phyloP scores from a whole-genome alignment of 2,113 vertebrate genomes.

The Platysteira castanea region DNA sequence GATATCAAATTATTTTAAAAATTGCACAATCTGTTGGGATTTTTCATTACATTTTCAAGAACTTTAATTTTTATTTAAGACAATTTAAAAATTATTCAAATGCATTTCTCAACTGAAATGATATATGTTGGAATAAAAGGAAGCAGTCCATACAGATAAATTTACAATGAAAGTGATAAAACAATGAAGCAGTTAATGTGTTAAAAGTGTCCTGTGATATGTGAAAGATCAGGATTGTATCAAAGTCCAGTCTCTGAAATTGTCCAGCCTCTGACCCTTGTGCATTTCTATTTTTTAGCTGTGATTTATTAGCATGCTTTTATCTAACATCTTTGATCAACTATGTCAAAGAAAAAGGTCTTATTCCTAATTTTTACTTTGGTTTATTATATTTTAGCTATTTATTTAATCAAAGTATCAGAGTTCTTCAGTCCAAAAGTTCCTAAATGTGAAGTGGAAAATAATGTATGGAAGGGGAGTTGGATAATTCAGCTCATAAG shows the following conservation, averaged over 20 bases:
- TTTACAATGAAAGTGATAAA: background rate
- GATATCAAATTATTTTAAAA: background rate
- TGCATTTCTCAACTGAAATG: background rate
- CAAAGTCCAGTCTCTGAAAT: background rate
- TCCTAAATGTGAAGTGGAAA: background rate
- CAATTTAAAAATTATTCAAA: background rate
- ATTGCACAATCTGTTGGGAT: fast-evolving
- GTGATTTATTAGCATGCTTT: background rate
- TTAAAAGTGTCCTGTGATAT: background rate
- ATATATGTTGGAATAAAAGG: background rate
- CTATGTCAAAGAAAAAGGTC: background rate
- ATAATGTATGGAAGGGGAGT: background rate
- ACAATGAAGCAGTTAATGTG: background rate
- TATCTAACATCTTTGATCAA: background rate
- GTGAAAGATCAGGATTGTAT: background rate
- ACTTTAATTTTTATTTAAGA: background rate
- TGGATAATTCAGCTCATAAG: background rate
- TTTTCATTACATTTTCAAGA: background rate
- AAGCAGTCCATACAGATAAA: background rate
- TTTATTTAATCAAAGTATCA: background rate
- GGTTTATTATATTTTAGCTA: background rate
- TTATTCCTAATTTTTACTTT: background rate
- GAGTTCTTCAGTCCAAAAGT: background rate
- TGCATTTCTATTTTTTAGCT: background rate
- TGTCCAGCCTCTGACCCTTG: background rate